phyloP scores from a whole-genome alignment of 2,888 invertebrate genomes.

The Cecidostiba fungosa region DNA sequence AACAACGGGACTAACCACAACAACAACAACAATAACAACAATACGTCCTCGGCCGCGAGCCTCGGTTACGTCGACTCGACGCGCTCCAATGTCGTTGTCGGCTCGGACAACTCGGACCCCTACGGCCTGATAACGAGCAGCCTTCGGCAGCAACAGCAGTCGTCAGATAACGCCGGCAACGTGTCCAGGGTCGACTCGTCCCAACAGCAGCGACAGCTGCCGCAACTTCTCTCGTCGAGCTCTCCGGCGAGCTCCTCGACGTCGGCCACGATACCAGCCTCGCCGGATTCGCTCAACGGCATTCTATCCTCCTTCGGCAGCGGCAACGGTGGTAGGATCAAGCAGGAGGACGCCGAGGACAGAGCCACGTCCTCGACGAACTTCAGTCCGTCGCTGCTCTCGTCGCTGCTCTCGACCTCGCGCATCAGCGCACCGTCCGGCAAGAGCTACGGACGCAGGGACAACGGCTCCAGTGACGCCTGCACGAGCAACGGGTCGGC shows the following conservation, averaged over 20 bases:
- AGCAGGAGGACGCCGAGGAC: constrained; percentile 70
- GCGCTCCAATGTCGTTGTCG: constrained; percentile 71
- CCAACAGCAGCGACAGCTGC: constrained; percentile 56
- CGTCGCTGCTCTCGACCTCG: constrained; percentile 72
- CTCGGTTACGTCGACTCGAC: constrained; percentile 72
- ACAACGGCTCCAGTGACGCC: constrained; percentile 29
- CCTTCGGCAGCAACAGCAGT: constrained; percentile 50
- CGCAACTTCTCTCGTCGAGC: constrained; percentile 63
- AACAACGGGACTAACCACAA: constrained; percentile 64
- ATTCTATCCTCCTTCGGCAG: constrained; percentile 72
- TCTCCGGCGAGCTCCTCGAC: constrained; percentile 60
- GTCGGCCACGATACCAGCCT: constrained; percentile 60
- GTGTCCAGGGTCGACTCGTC: constrained; percentile 38
- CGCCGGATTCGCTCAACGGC: constrained; percentile 72
- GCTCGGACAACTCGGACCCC: constrained; percentile 57
- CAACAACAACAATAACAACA: constrained; percentile 64
- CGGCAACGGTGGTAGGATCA: constrained; percentile 66
- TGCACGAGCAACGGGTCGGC: constrained; percentile 53
- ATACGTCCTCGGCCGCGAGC: constrained; percentile 67
- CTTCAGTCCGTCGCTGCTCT: constrained; percentile 66
- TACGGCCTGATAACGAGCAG: constrained; percentile 61
- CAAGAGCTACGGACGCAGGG: constrained; percentile 51
- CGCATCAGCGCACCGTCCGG: constrained; percentile 65
- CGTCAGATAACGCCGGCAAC: constrained; percentile 30
- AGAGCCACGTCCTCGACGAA: constrained; percentile 64